Evolutionary conservation across 1,140 invertebrate genomes (phyloP), one percentile per base, ranked within the genome.

Genomic region (Trichonephila clavipes): DNA sequence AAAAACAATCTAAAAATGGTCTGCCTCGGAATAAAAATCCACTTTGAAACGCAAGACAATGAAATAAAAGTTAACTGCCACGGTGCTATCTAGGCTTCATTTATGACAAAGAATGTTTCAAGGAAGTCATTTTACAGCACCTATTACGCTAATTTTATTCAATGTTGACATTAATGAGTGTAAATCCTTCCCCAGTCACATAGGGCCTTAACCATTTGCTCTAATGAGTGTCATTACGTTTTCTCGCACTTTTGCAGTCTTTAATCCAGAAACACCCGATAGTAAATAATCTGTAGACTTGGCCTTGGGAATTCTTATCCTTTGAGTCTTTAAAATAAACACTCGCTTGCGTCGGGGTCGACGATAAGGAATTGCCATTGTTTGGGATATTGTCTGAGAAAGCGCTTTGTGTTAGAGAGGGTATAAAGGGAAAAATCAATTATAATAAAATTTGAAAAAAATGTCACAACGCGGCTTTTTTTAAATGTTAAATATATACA

Each of bases 91-190:
- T 28, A 5, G 72, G 18, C 18, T 34, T 19, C 72, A 77, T 18
- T 77, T 77, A 40, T 6, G 28, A 40, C 72, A 14, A 77, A 77
- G 72, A 77, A 77, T 77, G 28, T 77, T 77, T 77, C 34, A 77
- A 77, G 72, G 34, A 34, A 77, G 24, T 77, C n/a, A 34, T 72
- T 72, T 34, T 24, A 18, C 28, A 16, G 4, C 4, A 7, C 28
- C 72, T 77, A 77, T 77, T 77, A 40, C 34, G 34, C 72, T 77
- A 77, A 77, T 77, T 77, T 77, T 77, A 77, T 77, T 77, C 72
- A 3, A 18, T 18, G 28, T 14, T 77, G 72, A 77, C 72, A 77
- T 28, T 40, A 77, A 77, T 77, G 72, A 77, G 28, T 21, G 4
- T 16, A 77, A 77, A 77, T 77, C 72, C 28, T 40, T 18, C 72